Conservation (phyloP, 2,797 vertebrate genomes). For the Balearica regulorum region DNA sequence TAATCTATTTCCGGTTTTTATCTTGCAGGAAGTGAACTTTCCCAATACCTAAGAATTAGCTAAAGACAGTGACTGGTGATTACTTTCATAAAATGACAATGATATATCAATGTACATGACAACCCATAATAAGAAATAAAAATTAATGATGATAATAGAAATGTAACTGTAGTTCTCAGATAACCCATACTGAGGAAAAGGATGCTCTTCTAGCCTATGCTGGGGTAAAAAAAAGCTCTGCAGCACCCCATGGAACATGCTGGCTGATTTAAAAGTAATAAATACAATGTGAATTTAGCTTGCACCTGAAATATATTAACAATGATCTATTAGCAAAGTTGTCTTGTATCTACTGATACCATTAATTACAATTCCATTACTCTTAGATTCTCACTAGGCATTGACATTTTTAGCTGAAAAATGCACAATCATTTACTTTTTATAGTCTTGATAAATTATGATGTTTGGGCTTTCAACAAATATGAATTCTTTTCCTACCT, state of each 20-base stretch:
- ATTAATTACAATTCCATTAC: background rate
- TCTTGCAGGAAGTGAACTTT: background rate
- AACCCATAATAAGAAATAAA: background rate
- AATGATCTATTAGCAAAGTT: background rate
- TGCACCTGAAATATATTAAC: background rate
- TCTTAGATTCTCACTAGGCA: background rate
- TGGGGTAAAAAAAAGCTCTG: background rate
- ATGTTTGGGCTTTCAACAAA: background rate
- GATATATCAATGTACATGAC: background rate
- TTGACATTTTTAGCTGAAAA: background rate
- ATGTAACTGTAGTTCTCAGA: background rate
- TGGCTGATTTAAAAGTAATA: background rate
- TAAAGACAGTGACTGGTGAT: background rate
- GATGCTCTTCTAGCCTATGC: background rate
- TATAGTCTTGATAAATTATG: background rate
- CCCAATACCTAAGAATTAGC: background rate
- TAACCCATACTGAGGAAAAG: background rate
- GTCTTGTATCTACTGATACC: background rate
- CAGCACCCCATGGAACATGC: background rate
- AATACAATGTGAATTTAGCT: background rate
- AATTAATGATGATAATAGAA: background rate
- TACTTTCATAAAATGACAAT: background rate
- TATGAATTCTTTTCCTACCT: background rate
- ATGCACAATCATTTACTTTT: background rate
- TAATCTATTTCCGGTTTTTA: background rate